Percentiles rank a stretch among this genome's conserved stretches.
These are phyloP conservation scores for Leucophenga maculata DNA, from an alignment of 2,888 invertebrate genomes.

Conservation along the genomic window DNA sequence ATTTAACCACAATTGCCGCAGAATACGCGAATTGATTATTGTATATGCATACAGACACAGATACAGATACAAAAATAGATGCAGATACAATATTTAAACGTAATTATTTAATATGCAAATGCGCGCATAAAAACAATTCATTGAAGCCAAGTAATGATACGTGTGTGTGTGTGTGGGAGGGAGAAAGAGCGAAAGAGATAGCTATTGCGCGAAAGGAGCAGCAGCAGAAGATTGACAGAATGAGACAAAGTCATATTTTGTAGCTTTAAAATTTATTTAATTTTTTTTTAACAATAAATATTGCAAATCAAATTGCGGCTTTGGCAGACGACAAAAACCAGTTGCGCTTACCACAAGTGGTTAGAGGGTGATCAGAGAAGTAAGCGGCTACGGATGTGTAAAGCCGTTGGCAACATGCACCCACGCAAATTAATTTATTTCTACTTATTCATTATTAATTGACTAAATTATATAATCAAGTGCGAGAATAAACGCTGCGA, in stretches of 20 bases:
- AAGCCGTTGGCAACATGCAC: constrained; percentile 11
- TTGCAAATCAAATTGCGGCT: constrained; percentile 31
- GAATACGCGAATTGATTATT: not conserved
- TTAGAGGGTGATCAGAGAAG: not conserved
- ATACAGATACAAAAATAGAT: constrained; percentile 31
- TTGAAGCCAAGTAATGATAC: constrained; percentile 50
- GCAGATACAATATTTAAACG: constrained; percentile 34
- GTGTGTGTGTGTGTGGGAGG: constrained; percentile 17
- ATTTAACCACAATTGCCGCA: constrained; percentile 14
- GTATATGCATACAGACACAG: constrained; percentile 10
- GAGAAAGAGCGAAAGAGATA: constrained; percentile 45
- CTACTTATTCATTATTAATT: constrained; percentile 2
- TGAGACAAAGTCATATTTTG: constrained; percentile 34
- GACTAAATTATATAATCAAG: constrained; percentile 20
- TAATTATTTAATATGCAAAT: constrained; percentile 64
- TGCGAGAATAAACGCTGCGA: not conserved
- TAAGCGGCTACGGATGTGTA: not conserved
- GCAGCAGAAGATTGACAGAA: not conserved
- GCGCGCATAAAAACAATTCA: constrained; percentile 62
- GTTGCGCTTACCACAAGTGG: not conserved
- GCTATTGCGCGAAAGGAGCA: not conserved
- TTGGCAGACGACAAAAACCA: constrained; percentile 13
- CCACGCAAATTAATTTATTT: constrained; percentile 9
- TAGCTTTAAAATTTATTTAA: not conserved
- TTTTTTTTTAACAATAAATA: constrained; percentile 34